A percentile compares a stretch with the other conserved stretches of the same genome.
Evolutionary conservation across 2,797 vertebrate genomes (phyloP).

Genomic region (Bovichtus diacanthus): DNA sequence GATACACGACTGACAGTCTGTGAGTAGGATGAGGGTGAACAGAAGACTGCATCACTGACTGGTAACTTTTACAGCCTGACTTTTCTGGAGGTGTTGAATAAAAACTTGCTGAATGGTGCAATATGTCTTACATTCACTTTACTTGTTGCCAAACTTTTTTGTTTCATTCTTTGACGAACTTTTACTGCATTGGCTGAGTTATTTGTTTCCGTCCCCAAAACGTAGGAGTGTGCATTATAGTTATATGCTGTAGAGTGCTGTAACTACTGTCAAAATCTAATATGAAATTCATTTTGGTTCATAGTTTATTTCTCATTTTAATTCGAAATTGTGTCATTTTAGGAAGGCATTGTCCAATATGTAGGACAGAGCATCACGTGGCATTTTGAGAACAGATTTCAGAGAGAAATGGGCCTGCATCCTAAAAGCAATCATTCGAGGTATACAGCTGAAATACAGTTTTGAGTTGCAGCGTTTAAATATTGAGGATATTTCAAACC

Average conservation of each 20-base stretch:
- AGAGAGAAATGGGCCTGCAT: neutral
- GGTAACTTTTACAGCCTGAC: conserved; percentile 26
- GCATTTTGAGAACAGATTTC: neutral
- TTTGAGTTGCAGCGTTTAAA: neutral
- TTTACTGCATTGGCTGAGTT: neutral
- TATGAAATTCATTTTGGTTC: neutral
- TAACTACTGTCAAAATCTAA: neutral
- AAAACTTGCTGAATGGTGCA: conserved; percentile 24
- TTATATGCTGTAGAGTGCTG: neutral
- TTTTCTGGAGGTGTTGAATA: conserved; percentile 32
- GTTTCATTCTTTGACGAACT: neutral
- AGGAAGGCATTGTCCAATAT: neutral
- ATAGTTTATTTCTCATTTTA: neutral
- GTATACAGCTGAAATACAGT: neutral
- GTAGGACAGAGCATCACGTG: neutral
- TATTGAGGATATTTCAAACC: neutral
- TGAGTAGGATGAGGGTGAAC: conserved; percentile 44
- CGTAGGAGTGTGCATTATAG: neutral
- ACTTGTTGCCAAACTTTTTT: neutral
- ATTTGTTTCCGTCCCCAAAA: neutral
- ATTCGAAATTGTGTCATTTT: neutral
- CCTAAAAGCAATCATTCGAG: too few relatives aligned
- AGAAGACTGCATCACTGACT: conserved; percentile 39
- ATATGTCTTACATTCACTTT: neutral
- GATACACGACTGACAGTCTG: conserved; percentile 48